Evolutionary conservation across 2,797 vertebrate genomes (phyloP).

Genomic region (Mionectes olivaceus): DNA sequence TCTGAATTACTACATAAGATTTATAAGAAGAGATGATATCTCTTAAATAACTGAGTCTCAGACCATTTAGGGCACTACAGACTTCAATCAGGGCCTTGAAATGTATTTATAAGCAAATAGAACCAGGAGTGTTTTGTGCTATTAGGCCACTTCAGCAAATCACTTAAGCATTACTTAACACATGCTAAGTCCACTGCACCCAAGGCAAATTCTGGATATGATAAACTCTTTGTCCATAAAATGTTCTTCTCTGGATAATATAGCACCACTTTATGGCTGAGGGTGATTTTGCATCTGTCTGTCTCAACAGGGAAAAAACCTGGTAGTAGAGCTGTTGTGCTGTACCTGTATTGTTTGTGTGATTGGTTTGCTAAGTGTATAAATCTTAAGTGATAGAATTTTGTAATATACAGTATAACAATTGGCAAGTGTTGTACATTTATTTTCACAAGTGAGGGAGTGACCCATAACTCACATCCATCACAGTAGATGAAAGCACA

Average conservation of each 20-base stretch:
- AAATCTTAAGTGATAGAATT: conserved; percentile 48
- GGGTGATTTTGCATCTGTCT: not conserved
- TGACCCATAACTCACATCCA: conserved; percentile 69
- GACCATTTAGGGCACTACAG: conserved; percentile 33
- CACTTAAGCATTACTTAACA: conserved; percentile 50
- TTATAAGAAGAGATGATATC: conserved; percentile 44
- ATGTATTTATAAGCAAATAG: conserved; percentile 53
- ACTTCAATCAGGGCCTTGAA: conserved; percentile 42
- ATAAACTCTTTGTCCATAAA: conserved; percentile 25
- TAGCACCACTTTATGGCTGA: not conserved
- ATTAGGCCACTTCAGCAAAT: conserved; percentile 49
- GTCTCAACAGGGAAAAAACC: not conserved
- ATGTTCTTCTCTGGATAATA: not conserved
- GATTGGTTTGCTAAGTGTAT: conserved; percentile 23
- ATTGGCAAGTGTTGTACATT: conserved; percentile 54
- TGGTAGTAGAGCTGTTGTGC: not conserved
- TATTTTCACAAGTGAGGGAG: conserved; percentile 66
- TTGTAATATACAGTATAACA: conserved; percentile 43
- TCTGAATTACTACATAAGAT: conserved; percentile 28
- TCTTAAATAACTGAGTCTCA: not conserved
- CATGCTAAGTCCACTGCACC: conserved; percentile 25
- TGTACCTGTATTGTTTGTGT: not conserved
- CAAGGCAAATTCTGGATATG: conserved; percentile 19
- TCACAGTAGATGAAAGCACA: conserved; percentile 52
- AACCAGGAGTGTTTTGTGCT: conserved; percentile 53